Evolutionary conservation across 2,113 vertebrate species (phyloP).

Genomic region (Albula goreensis): DNA sequence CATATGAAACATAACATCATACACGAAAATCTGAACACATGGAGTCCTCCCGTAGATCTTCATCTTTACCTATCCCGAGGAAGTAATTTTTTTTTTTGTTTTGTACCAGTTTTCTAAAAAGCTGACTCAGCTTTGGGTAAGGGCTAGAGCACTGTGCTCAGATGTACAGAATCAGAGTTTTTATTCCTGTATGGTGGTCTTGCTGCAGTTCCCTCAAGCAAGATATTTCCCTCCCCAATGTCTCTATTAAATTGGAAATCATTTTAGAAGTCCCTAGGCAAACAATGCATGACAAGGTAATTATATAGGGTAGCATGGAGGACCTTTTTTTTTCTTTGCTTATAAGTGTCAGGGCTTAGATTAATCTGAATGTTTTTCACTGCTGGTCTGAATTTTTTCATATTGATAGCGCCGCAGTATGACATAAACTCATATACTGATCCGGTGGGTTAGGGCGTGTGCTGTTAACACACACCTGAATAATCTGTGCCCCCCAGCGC

Average conservation of each 20-base stretch:
- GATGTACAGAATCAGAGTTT: not conserved
- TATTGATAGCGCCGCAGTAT: too few relatives aligned
- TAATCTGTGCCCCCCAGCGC: constrained; percentile 47
- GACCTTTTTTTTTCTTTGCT: not conserved
- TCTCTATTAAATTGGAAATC: not conserved
- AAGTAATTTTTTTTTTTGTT: too few relatives aligned
- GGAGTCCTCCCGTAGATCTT: not conserved
- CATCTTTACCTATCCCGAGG: too few relatives aligned
- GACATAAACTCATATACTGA: not conserved
- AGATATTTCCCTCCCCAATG: not conserved
- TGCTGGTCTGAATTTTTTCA: not conserved
- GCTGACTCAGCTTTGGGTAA: not conserved
- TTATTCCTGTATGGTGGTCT: not conserved
- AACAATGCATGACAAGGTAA: not conserved
- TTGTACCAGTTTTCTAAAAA: not conserved
- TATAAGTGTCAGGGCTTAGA: not conserved
- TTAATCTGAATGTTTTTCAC: not conserved
- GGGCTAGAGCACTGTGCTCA: not conserved
- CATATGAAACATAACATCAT: constrained; percentile 10
- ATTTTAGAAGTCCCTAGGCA: not conserved
- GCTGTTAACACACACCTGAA: constrained; percentile 42
- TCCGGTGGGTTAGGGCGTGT: constrained; percentile 33
- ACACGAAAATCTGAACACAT: not conserved
- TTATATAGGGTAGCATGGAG: not conserved
- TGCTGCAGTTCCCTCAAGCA: not conserved